These are phyloP conservation scores for Sebastes wilsoni DNA, from an alignment of 2,797 vertebrate genomes.

Conservation along the genomic window DNA sequence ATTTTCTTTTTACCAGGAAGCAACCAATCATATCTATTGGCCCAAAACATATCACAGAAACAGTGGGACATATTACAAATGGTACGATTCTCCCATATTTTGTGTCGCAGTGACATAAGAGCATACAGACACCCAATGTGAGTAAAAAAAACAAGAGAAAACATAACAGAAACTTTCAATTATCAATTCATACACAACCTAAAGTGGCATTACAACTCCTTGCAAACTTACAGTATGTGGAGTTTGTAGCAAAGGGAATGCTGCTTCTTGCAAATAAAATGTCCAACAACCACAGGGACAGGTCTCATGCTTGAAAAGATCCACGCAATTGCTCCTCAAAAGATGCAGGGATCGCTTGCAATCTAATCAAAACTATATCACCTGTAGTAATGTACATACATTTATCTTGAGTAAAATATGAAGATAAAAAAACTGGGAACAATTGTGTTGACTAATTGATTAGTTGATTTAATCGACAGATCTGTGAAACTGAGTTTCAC, in stretches of 20 bases:
- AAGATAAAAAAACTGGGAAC: too few relatives aligned
- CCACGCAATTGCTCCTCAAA: not conserved
- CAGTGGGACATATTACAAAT: not conserved
- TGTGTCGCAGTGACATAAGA: not conserved
- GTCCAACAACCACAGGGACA: not conserved
- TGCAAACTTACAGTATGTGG: not conserved
- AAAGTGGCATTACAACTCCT: not conserved
- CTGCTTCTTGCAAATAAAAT: not conserved
- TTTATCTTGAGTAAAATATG: not conserved
- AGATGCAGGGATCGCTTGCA: not conserved
- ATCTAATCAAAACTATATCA: not conserved
- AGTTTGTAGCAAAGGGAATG: not conserved
- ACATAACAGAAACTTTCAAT: not conserved
- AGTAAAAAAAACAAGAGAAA: not conserved
- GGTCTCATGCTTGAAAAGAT: not conserved
- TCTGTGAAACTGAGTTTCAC: too few relatives aligned
- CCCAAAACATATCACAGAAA: not conserved
- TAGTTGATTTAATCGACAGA: too few relatives aligned
- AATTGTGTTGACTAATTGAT: too few relatives aligned
- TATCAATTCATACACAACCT: not conserved
- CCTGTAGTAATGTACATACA: not conserved
- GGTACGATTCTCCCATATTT: not conserved
- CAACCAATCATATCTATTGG: not conserved
- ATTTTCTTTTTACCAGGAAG: not conserved
- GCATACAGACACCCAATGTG: not conserved